Percentiles rank a stretch among this genome's conserved stretches.
Conservation (phyloP, 2,888 invertebrate genomes). For the Andrena bucephala region DNA sequence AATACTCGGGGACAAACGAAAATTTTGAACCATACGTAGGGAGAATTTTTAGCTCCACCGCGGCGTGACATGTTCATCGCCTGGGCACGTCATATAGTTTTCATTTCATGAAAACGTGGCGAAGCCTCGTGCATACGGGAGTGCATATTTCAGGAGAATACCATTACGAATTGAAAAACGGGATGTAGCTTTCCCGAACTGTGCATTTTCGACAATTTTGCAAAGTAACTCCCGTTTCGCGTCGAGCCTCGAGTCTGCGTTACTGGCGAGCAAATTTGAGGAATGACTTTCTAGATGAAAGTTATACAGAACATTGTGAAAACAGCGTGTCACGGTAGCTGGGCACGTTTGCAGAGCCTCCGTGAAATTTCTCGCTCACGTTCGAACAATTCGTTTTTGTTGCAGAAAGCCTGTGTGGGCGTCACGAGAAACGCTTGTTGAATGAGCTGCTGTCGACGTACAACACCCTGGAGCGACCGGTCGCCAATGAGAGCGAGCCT, state of each 20-base stretch:
- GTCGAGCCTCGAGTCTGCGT: not conserved
- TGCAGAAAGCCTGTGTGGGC: slow-evolving; percentile 95
- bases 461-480: slow-evolving; percentile 95
- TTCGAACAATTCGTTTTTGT: slow-evolving; percentile 67
- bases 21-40: slow-evolving; percentile 5
- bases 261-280: too few relatives aligned
- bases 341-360: not conserved
- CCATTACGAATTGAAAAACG: not conserved
- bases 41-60: slow-evolving; percentile 9
- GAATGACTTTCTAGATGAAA: too few relatives aligned
- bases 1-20: not conserved
- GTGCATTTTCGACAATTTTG: not conserved
- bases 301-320: too few relatives aligned
- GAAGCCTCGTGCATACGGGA: not conserved
- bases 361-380: not conserved
- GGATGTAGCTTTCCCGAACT: not conserved
- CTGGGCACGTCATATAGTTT: slow-evolving; percentile 3
- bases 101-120: slow-evolving; percentile 1
- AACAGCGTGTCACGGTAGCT: not conserved
- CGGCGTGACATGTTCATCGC: not conserved
- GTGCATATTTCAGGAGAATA: not conserved
- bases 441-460: slow-evolving; percentile 93
- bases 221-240: not conserved
- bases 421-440: slow-evolving; percentile 94
- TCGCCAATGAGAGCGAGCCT: slow-evolving; percentile 96